Evolutionary conservation across 2,797 vertebrate genomes (phyloP).

Genomic region (Neosilurus mollespiculum): DNA sequence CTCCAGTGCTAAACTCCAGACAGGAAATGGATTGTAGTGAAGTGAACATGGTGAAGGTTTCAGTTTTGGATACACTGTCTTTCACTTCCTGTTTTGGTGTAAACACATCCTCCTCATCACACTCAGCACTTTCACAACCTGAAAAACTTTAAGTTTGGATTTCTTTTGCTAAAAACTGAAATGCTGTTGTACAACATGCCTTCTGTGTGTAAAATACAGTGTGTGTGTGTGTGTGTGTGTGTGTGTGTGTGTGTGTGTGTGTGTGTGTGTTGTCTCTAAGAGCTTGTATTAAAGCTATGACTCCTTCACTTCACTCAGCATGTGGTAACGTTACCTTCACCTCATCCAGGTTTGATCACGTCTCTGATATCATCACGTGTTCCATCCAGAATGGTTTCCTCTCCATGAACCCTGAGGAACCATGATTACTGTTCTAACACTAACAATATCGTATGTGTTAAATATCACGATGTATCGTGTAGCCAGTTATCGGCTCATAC

Average conservation of each 20-base stretch:
- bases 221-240: background rate
- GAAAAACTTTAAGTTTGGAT: background rate
- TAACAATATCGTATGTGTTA: background rate
- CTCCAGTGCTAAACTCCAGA: background rate
- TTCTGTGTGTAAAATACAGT: slow-evolving; percentile 15
- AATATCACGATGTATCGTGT: slow-evolving; percentile 8
- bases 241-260: background rate
- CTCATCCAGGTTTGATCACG: background rate
- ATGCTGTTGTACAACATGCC: background rate
- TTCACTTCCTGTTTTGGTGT: background rate
- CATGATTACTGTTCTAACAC: background rate
- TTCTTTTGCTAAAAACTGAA: background rate
- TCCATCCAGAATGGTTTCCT: background rate
- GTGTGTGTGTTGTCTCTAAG: background rate
- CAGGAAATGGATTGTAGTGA: background rate
- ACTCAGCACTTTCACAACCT: background rate
- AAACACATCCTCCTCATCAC: background rate
- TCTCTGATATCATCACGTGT: background rate
- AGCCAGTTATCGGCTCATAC: background rate
- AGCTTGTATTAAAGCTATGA: background rate
- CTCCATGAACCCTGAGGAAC: background rate
- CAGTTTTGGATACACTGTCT: background rate
- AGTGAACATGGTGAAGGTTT: background rate
- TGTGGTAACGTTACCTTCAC: background rate
- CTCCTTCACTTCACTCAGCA: background rate